These are phyloP conservation scores for Frankliniella intonsa DNA, from an alignment of 2,888 invertebrate species.

Conservation along the genomic window DNA sequence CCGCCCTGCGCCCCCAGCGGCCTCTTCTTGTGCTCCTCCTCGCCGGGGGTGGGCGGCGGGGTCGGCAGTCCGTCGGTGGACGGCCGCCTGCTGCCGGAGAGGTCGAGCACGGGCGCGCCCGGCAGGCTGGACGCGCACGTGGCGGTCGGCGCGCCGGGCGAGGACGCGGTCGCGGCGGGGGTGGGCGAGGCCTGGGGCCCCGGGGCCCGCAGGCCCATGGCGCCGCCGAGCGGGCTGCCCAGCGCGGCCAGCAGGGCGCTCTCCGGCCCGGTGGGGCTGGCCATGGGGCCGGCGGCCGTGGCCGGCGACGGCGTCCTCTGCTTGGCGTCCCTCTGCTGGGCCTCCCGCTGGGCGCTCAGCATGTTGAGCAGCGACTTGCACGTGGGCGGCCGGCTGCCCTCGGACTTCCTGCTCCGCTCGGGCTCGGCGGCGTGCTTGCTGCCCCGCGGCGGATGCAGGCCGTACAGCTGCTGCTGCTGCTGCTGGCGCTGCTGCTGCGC, in stretches of 20 bases:
- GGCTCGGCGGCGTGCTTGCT: not conserved
- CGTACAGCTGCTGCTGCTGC: conserved; percentile 38
- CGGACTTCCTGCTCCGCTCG: not conserved
- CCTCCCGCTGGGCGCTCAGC: conserved; percentile 41
- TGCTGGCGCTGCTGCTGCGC: conserved; percentile 38
- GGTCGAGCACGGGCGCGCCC: conserved; percentile 42
- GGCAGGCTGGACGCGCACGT: conserved; percentile 41
- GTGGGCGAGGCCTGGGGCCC: not conserved
- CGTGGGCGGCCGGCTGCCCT: conserved; percentile 34
- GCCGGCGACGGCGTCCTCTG: not conserved
- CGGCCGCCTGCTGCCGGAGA: conserved; percentile 44
- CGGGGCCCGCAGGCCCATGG: not conserved
- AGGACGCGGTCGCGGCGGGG: conserved; percentile 36
- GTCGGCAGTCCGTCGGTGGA: conserved; percentile 28
- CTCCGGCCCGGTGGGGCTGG: not conserved
- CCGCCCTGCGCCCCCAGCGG: conserved; percentile 36
- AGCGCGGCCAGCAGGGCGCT: conserved; percentile 35
- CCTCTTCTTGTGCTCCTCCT: not conserved
- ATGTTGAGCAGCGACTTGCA: conserved; percentile 58
- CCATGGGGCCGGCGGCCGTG: conserved; percentile 12
- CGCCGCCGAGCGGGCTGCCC: conserved; percentile 31
- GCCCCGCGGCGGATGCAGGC: not conserved
- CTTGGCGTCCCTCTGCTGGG: conserved; percentile 28
- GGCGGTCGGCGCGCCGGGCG: conserved; percentile 28
- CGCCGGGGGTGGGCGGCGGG: not conserved